Base-by-base conservation (phyloP, 2,797 vertebrate genomes). In the Diglossa cyanea region DNA sequence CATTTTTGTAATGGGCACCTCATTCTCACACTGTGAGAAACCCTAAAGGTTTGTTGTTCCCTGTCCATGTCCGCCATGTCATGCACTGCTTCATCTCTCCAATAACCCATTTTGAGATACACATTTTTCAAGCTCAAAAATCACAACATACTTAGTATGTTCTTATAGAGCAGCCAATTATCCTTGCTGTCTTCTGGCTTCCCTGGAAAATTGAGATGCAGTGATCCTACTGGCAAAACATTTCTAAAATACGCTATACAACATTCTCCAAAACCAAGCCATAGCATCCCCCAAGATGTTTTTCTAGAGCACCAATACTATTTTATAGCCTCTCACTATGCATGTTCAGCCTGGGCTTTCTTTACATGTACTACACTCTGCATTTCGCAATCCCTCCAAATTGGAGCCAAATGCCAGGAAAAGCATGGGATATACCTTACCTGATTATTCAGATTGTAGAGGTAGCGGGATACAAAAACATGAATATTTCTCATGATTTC, bases 401-500 rank as follows among this genome's bases (percentile, higher is more conserved):
- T 17, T 50, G 87, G 51, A 61, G 66, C 9, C 25, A 85, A 55
- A n/a, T 7, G 9, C 23, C n/a, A 39, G 16, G 42, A 81, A 39
- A 45, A 86, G 20, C 17, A 17, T 2, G 11, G n/a, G 40, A 48
- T 62, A 20, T 10, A 42, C 19, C 97, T 97, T 88, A 98, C 99
- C 98, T 99, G 99, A 97, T 99, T 99, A 98, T 99, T 99, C 82
- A 99, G 98, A 97, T 99, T 99, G 97, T 99, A 99, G 88, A 99
- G 99, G 95, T 99, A 99, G 80, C 99, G 99, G 3, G 99, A 99
- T 63, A 99, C 99, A 98, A 99, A 99, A 35, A 99, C 99, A 39
- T 99, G 99, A 96, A 99, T 99, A 97, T 99, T 99, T 97, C 99
- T 99, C 99, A 99, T 99, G 93, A 99, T 99, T 98, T 99, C 99